phyloP scores from a whole-genome alignment of 2,888 invertebrate species.

The Corbicula japonica region DNA sequence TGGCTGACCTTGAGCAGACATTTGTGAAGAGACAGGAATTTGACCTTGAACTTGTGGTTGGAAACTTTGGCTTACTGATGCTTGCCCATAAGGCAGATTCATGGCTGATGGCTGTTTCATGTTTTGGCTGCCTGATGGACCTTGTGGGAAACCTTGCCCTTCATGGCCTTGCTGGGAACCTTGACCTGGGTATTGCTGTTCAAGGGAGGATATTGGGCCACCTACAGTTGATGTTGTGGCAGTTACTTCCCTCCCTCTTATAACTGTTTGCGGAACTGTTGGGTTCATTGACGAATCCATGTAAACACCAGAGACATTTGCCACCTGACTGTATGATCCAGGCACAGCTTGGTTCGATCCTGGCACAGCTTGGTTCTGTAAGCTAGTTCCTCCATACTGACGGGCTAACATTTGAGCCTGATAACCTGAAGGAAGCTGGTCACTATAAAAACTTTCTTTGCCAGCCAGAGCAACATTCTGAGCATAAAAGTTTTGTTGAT shows the following conservation, averaged over 20 bases:
- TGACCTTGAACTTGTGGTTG: slow-evolving; percentile 47
- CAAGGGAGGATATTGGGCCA: slow-evolving; percentile 74
- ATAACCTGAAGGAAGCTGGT: not conserved
- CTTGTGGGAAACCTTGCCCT: too few species aligned
- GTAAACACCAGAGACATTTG: slow-evolving; percentile 1
- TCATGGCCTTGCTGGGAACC: not conserved
- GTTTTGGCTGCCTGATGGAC: not conserved
- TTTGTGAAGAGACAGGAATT: slow-evolving; percentile 27
- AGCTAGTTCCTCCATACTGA: too few species aligned
- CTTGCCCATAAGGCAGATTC: not conserved
- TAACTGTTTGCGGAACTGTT: not conserved
- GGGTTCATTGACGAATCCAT: not conserved
- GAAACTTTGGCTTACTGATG: not conserved
- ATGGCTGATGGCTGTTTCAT: not conserved
- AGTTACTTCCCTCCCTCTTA: slow-evolving; percentile 62
- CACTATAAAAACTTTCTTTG: not conserved
- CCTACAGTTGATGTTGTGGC: slow-evolving; percentile 71
- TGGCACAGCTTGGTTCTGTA: not conserved
- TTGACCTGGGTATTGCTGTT: slow-evolving; percentile 41
- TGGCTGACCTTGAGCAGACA: slow-evolving; percentile 31
- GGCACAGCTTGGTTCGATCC: not conserved
- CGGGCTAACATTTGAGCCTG: slow-evolving; percentile 4
- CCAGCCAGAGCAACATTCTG: slow-evolving; percentile 13
- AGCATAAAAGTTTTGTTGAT: slow-evolving; percentile 29
- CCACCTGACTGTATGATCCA: slow-evolving; percentile 26